Conservation (phyloP, 2,888 invertebrate species). For the Cerceris rybyensis region DNA sequence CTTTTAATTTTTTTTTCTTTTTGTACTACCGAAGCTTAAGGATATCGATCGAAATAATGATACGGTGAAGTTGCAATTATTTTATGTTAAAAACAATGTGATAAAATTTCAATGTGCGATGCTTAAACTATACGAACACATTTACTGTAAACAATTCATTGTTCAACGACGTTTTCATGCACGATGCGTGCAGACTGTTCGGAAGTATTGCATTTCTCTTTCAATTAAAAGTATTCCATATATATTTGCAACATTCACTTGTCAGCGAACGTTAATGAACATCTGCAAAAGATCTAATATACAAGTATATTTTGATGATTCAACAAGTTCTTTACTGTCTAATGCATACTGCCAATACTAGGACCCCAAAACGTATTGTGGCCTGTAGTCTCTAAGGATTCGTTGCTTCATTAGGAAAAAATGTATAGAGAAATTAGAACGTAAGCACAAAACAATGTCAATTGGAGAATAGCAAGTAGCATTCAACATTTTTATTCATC, state of each 20-base stretch:
- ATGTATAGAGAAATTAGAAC: constrained; percentile 33
- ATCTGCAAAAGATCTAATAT: constrained; percentile 16
- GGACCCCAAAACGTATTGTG: constrained; percentile 28
- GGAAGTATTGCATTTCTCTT: constrained; percentile 44
- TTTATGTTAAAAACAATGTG: background rate
- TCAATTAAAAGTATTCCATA: constrained; percentile 17
- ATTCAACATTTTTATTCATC: constrained; percentile 47
- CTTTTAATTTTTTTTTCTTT: constrained; percentile 14
- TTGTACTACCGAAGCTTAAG: constrained; percentile 21
- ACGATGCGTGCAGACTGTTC: constrained; percentile 27
- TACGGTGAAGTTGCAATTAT: background rate
- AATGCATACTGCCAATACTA: constrained; percentile 62
- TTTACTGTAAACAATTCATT: constrained; percentile 13
- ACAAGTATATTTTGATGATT: constrained; percentile 31
- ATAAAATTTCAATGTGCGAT: background rate
- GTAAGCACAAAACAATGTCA: constrained; percentile 45
- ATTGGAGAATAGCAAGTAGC: constrained; percentile 32
- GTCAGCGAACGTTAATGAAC: background rate
- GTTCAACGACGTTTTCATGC: constrained; percentile 12
- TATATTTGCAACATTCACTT: constrained; percentile 4
- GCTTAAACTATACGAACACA: constrained; percentile 4
- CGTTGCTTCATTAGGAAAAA: constrained; percentile 37
- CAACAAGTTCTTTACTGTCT: constrained; percentile 39
- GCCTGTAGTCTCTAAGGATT: constrained; percentile 44
- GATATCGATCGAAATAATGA: background rate